Evolutionary conservation across 2,797 vertebrate species (phyloP).

Genomic region (Decapterus maruadsi): DNA sequence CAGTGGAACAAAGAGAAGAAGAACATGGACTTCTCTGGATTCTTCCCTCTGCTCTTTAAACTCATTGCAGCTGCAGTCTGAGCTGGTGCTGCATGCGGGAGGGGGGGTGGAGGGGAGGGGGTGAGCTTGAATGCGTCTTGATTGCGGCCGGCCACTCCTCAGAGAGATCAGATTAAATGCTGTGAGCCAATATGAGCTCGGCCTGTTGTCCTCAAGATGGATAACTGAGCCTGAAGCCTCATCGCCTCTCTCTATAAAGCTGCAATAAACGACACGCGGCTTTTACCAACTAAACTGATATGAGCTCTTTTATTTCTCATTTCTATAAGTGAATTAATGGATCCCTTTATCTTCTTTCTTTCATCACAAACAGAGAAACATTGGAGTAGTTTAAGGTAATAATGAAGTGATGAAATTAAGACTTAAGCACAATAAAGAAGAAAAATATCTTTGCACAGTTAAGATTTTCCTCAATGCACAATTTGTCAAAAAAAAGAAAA

Average conservation of each 20-base stretch:
- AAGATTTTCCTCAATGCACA: not conserved
- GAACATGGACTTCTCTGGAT: constrained; percentile 22
- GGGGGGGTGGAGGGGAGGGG: constrained; percentile 7
- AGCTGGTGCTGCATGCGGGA: not conserved
- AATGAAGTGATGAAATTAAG: not conserved
- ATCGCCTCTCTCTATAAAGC: constrained; percentile 24
- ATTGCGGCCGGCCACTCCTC: constrained; percentile 35
- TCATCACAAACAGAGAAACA: constrained; percentile 2
- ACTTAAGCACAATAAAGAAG: not conserved
- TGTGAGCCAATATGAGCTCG: constrained; percentile 25
- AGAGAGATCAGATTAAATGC: constrained; percentile 43
- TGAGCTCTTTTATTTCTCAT: not conserved
- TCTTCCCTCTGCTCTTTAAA: not conserved
- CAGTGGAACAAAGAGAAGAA: constrained; percentile 2
- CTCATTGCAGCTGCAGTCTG: not conserved
- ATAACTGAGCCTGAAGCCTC: constrained; percentile 27
- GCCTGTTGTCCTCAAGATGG: constrained; percentile 34
- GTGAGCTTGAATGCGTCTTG: constrained; percentile 30
- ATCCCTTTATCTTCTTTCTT: constrained; percentile 1
- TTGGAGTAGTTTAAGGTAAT: not conserved
- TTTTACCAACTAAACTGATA: not conserved
- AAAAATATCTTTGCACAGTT: not conserved
- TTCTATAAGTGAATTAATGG: not conserved
- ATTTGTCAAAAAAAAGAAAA: not conserved
- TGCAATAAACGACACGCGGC: constrained; percentile 15